phyloP scores from a whole-genome alignment of 2,888 invertebrate genomes.

The Yponomeuta plumbellus region DNA sequence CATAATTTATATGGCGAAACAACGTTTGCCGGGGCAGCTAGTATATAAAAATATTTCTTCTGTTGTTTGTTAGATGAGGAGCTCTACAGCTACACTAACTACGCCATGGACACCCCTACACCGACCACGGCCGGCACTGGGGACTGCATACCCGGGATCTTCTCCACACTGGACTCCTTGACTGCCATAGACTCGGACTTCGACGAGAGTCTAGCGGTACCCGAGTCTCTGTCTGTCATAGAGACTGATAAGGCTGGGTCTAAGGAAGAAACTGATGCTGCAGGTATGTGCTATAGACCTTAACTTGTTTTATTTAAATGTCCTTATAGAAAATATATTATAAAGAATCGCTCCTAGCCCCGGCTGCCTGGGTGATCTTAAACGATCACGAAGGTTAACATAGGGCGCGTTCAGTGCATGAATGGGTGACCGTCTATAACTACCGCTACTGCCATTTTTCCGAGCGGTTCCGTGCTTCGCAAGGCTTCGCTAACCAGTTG shows the following conservation, averaged over 20 bases:
- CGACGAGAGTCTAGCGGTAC: slow-evolving; percentile 87
- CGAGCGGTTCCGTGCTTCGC: too few relatives aligned
- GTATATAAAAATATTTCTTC: too few relatives aligned
- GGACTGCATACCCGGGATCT: slow-evolving; percentile 66
- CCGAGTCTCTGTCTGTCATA: slow-evolving; percentile 83
- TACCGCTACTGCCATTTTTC: too few relatives aligned
- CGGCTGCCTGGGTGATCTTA: too few relatives aligned
- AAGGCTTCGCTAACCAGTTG: too few relatives aligned
- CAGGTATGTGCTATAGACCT: slow-evolving; percentile 29
- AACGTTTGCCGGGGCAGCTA: too few relatives aligned
- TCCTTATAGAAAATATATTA: too few relatives aligned
- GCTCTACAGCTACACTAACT: slow-evolving; percentile 65
- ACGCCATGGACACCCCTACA: slow-evolving; percentile 67
- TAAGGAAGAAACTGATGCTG: slow-evolving; percentile 49
- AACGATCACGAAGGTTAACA: too few relatives aligned
- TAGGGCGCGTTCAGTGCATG: too few relatives aligned
- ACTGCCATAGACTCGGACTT: slow-evolving; percentile 82
- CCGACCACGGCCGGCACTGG: slow-evolving; percentile 45
- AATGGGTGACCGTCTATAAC: too few relatives aligned
- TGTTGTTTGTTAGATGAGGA: slow-evolving; percentile 51
- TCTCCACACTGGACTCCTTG: slow-evolving; percentile 71
- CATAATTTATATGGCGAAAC: too few relatives aligned
- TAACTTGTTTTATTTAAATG: background rate
- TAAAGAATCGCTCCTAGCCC: too few relatives aligned
- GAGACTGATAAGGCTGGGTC: slow-evolving; percentile 64